Evolutionary conservation across 2,113 vertebrate genomes (phyloP).

Genomic region (Poeciliopsis retropinna): DNA sequence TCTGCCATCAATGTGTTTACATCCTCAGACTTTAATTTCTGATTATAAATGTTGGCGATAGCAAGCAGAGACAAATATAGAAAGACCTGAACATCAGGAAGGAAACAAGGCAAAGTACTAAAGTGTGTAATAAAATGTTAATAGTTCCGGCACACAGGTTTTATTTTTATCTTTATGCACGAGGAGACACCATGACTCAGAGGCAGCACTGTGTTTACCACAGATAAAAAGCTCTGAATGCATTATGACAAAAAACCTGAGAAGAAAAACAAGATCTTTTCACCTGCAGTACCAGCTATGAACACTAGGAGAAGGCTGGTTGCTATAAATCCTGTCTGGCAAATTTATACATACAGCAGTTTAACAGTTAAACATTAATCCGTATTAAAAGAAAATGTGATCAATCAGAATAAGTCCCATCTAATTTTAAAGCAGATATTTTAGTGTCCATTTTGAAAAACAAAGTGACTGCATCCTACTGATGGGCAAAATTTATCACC

Average conservation of each 20-base stretch:
- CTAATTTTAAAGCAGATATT: no score
- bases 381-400: no score
- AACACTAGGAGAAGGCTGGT: neutral
- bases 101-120: neutral
- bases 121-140: slow-evolving; percentile 3
- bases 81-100: neutral
- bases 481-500: no score
- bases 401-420: no score
- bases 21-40: slow-evolving; percentile 17
- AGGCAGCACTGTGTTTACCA: neutral
- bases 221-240: neutral
- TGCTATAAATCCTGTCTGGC: neutral
- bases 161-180: slow-evolving; percentile 4
- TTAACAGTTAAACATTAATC: no score
- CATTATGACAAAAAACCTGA: neutral
- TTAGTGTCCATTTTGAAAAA: no score
- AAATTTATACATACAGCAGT: no score
- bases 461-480: no score
- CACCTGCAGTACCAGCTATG: neutral
- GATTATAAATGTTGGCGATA: slow-evolving; percentile 16
- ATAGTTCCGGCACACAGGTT: neutral
- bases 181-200: neutral
- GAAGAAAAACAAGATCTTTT: neutral
- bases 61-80: slow-evolving; percentile 6
- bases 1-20: slow-evolving; percentile 51